These are phyloP conservation scores for Andricus curvator DNA, from an alignment of 2,888 invertebrate species.

Conservation along the genomic window DNA sequence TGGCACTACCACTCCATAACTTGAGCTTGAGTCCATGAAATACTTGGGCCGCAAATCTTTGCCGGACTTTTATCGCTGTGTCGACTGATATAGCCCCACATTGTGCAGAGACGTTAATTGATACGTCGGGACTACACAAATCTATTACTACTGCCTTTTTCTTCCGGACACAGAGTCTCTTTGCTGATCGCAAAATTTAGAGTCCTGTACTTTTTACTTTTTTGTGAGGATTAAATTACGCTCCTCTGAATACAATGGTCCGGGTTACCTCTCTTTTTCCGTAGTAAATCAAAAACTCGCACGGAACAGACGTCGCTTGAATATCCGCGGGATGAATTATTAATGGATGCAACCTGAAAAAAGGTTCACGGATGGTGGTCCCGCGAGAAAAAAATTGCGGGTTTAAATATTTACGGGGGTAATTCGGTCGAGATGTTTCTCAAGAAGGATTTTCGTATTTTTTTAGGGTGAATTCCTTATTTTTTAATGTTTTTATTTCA, in stretches of 20 bases:
- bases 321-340: conserved; percentile 11
- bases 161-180: conserved; percentile 19
- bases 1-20: conserved; percentile 71
- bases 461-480: not conserved
- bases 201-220: conserved; percentile 1
- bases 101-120: conserved; percentile 54
- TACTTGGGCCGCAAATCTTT: conserved; percentile 55
- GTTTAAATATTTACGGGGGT: not conserved
- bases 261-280: conserved; percentile 24
- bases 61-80: conserved; percentile 62
- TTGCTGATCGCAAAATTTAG: conserved; percentile 51
- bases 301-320: conserved; percentile 18
- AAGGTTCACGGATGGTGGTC: not conserved
- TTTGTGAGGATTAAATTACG: conserved; percentile 20
- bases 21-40: conserved; percentile 49
- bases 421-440: not conserved
- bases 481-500: not conserved
- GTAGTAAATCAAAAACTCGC: conserved; percentile 19
- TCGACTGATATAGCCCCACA: conserved; percentile 60
- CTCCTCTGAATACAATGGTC: conserved; percentile 21
- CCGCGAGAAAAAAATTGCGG: conserved; percentile 4
- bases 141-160: conserved; percentile 50
- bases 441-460: not conserved
- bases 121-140: conserved; percentile 56
- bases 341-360: conserved; percentile 21